Percentiles rank a stretch among this genome's conserved stretches.
Evolutionary conservation across 2,797 vertebrate genomes (phyloP).

Genomic region (Falco novaeseelandiae): DNA sequence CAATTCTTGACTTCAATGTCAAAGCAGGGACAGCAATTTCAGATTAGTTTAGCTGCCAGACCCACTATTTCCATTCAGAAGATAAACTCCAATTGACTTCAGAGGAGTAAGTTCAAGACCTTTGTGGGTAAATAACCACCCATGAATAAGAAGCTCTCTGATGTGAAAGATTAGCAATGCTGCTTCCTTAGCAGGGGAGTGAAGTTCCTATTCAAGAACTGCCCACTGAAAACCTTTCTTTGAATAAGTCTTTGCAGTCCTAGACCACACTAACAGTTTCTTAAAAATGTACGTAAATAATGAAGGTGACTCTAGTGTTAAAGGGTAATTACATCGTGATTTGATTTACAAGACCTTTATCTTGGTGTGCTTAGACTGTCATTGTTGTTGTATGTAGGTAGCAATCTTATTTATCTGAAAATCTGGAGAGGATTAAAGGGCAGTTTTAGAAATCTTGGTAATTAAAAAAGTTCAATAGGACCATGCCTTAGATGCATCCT

Average conservation of each 20-base stretch:
- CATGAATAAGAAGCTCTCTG: background rate
- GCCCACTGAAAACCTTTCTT: background rate
- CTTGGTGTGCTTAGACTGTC: background rate
- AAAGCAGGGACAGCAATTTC: background rate
- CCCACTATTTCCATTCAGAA: background rate
- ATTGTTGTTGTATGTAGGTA: background rate
- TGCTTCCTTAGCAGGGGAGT: background rate
- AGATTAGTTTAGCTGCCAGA: background rate
- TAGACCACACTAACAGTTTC: background rate
- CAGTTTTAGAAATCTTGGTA: background rate
- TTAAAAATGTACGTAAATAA: background rate
- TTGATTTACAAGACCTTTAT: background rate
- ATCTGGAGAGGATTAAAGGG: background rate
- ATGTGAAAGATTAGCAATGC: slow-evolving; percentile 1
- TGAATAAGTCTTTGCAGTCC: background rate
- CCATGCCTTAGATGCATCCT: background rate
- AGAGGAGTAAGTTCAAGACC: background rate
- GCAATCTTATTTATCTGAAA: slow-evolving; percentile 2
- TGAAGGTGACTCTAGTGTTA: background rate
- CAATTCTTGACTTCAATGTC: background rate
- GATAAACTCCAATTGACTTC: background rate
- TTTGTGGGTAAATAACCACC: background rate
- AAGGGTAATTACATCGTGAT: background rate
- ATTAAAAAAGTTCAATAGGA: slow-evolving; percentile 27
- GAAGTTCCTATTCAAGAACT: background rate